Evolutionary conservation across 2,888 invertebrate genomes (phyloP), one percentile per base, ranked within the genome.

Genomic region (Poecilus cupreus): DNA sequence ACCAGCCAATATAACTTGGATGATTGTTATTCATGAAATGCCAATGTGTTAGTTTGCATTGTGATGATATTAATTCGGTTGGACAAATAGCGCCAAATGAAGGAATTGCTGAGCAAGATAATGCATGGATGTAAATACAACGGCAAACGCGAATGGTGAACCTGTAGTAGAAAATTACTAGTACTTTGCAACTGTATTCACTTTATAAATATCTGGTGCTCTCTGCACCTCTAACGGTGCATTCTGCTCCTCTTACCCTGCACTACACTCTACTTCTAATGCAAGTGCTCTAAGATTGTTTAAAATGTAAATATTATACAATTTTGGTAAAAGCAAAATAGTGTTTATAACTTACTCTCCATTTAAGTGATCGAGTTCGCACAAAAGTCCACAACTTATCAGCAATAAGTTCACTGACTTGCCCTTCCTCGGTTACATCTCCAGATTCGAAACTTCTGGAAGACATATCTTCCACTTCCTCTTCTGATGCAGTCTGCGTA

Each of bases 321-420:
- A 37, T 37, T 10, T 37, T 8, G 2, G 51, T 11, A 6, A 16
- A 32, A 75, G 5, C 6, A 24, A 22, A 22, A 10, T 32, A 20
- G 72, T 77, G 20, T 26, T 57, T n/a, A 26, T 26, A 51, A 83
- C 84, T 85, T 85, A 89, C 89, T 87, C 93, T 93, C 92, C 96
- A 96, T 87, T 95, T 93, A 85, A 96, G 89, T 3, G 95, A 94
- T 85, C 96, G 91, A 13, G 95, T 94, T 82, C 93, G 93, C 74
- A 95, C 91, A 87, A 96, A 96, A 85, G 92, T 92, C 92, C 94
- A 94, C 54, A 95, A 88, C 87, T 96, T 96, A 85, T 94, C 94
- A 79, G 94, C 91, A 75, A 96, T 91, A 26, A 96, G 89, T 86
- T 93, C 92, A 37, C 90, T 89, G 8, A 92, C 86, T 85, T 91